Evolutionary conservation across 2,797 vertebrate genomes (phyloP).

Genomic region (Aulostomus chinensis): DNA sequence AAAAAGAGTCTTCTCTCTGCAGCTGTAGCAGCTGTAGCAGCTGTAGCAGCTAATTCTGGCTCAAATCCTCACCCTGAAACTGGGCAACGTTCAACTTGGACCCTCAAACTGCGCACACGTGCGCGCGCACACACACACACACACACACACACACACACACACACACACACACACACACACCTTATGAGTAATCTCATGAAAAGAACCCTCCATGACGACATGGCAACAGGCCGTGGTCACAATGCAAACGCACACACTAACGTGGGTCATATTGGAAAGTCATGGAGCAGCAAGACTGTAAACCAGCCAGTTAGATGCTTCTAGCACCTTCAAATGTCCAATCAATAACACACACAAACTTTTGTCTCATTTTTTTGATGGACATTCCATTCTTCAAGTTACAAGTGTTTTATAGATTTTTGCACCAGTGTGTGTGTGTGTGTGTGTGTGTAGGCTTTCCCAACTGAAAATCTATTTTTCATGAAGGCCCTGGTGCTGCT

Average conservation of each 20-base stretch:
- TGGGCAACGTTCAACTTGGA: too few relatives aligned
- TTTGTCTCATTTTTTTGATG: too few relatives aligned
- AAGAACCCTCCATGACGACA: too few relatives aligned
- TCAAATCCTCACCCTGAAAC: too few relatives aligned
- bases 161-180: not conserved
- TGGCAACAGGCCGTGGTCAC: too few relatives aligned
- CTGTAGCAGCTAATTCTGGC: too few relatives aligned
- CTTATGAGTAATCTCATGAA: too few relatives aligned
- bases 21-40: too few relatives aligned
- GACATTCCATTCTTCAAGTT: too few relatives aligned
- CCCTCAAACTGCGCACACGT: not conserved
- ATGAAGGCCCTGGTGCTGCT: constrained; percentile 3
- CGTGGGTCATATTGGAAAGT: constrained; percentile 14
- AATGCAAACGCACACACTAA: not conserved
- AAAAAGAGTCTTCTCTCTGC: too few relatives aligned
- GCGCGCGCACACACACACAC: not conserved
- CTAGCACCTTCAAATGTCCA: constrained; percentile 6
- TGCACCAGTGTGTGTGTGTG: constrained; percentile 1
- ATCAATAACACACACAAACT: constrained; percentile 15
- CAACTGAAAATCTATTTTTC: constrained; percentile 15
- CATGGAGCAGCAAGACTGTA: not conserved
- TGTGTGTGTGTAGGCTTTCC: not conserved
- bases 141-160: not conserved
- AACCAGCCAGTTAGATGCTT: not conserved
- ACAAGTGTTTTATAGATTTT: not conserved